Evolutionary conservation across 2,113 vertebrate species (phyloP).

Genomic region (Pseudonaja textilis): DNA sequence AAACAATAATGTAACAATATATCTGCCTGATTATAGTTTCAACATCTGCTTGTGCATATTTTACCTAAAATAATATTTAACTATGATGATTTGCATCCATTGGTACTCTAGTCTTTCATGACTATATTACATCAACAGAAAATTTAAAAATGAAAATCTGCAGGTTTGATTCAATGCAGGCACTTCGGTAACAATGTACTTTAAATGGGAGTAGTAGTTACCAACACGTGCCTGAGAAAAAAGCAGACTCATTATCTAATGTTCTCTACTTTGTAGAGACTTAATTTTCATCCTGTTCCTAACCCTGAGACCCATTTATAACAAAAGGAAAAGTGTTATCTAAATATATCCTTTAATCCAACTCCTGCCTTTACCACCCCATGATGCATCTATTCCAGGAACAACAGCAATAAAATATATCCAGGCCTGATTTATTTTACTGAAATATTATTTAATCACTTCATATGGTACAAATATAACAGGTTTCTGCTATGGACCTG

Average conservation of each 20-base stretch:
- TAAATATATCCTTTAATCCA: conserved; percentile 19
- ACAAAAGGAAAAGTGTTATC: neutral
- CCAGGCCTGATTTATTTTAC: conserved; percentile 2
- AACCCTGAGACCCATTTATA: neutral
- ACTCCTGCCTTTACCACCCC: neutral
- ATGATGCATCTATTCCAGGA: neutral
- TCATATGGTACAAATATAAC: neutral
- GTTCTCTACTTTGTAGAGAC: neutral
- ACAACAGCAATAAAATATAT: neutral
- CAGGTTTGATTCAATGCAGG: neutral
- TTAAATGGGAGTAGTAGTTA: conserved; percentile 9
- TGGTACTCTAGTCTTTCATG: neutral
- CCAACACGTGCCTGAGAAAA: neutral
- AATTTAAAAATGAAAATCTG: neutral
- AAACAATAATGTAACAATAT: neutral
- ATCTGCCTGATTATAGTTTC: neutral
- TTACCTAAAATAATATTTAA: neutral
- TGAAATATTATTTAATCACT: conserved; percentile 20
- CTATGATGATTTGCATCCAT: neutral
- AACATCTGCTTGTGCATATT: neutral
- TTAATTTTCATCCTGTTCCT: neutral
- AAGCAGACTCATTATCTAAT: conserved; percentile 19
- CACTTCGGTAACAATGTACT: conserved; percentile 27
- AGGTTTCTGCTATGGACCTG: neutral
- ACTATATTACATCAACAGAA: neutral